Evolutionary conservation across 2,797 vertebrate genomes (phyloP).

Genomic region (Artibeus lituratus): DNA sequence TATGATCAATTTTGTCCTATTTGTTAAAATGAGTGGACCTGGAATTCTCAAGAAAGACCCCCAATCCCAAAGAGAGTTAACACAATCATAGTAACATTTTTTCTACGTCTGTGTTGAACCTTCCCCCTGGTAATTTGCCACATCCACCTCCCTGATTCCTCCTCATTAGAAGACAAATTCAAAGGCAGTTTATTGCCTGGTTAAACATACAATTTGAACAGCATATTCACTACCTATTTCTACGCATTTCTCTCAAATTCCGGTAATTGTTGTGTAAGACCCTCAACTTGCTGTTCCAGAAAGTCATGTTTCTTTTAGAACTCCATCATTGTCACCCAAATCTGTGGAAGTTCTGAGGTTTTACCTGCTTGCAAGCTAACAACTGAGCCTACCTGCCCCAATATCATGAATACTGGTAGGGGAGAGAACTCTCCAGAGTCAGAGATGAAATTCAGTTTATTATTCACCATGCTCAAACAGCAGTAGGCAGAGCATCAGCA

Average conservation of each 20-base stretch:
- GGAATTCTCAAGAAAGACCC: background rate
- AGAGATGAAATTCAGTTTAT: background rate
- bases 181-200: background rate
- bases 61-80: background rate
- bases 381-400: too few species aligned
- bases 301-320: background rate
- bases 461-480: background rate
- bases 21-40: background rate
- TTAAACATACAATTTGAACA: background rate
- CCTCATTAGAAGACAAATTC: background rate
- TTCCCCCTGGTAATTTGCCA: background rate
- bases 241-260: background rate
- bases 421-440: background rate
- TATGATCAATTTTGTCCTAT: background rate
- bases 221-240: background rate
- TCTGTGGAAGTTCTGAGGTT: background rate
- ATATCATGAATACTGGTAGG: background rate
- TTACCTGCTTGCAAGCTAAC: background rate
- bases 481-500: background rate
- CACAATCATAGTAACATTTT: background rate
- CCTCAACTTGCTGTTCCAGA: background rate
- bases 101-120: background rate
- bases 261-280: background rate
- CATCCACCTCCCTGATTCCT: background rate
- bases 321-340: background rate